phyloP scores from a whole-genome alignment of 1,140 invertebrate genomes.

The Drosophila watanabei region DNA sequence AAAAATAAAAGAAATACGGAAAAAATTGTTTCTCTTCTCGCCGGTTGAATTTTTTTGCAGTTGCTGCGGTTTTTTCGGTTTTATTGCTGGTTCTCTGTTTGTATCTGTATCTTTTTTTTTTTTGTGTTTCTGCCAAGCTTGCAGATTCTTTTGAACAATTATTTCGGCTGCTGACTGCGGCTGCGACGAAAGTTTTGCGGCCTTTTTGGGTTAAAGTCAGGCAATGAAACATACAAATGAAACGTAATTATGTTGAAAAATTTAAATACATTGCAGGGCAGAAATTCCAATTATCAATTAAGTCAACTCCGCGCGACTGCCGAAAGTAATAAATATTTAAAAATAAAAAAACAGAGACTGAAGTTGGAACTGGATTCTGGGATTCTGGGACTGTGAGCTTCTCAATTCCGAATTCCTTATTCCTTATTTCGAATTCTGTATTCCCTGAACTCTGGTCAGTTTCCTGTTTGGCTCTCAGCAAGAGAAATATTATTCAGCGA shows the following conservation, averaged over 20 bases:
- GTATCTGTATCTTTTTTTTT: conserved; percentile 27
- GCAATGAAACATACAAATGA: conserved; percentile 57
- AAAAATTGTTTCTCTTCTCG: conserved; percentile 33
- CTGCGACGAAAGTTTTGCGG: conserved; percentile 55
- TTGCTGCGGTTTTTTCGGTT: conserved; percentile 73
- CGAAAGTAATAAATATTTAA: conserved; percentile 72
- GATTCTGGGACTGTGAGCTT: conserved; percentile 11
- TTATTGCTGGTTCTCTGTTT: conserved; percentile 57
- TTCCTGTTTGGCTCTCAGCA: conserved; percentile 42
- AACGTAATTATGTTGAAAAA: conserved; percentile 81
- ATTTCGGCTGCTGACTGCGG: conserved; percentile 52
- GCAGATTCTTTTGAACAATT: conserved; percentile 79
- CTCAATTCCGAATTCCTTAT: conserved; percentile 16
- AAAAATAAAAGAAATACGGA: conserved; percentile 13
- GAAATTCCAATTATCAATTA: conserved; percentile 83
- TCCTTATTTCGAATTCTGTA: conserved; percentile 19
- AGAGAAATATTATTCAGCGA: conserved; percentile 40
- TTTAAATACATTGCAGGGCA: conserved; percentile 75
- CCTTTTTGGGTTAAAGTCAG: conserved; percentile 66
- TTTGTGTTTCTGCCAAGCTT: conserved; percentile 40
- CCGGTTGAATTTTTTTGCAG: conserved; percentile 53
- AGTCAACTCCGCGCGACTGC: conserved; percentile 57
- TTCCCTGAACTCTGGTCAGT: conserved; percentile 19
- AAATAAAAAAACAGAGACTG: conserved; percentile 3
- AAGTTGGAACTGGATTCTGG: conserved; percentile 32